Evolutionary conservation across 2,113 vertebrate species (phyloP), one percentile per base, ranked within the genome.

Genomic region (Actenoides lindsayi): DNA sequence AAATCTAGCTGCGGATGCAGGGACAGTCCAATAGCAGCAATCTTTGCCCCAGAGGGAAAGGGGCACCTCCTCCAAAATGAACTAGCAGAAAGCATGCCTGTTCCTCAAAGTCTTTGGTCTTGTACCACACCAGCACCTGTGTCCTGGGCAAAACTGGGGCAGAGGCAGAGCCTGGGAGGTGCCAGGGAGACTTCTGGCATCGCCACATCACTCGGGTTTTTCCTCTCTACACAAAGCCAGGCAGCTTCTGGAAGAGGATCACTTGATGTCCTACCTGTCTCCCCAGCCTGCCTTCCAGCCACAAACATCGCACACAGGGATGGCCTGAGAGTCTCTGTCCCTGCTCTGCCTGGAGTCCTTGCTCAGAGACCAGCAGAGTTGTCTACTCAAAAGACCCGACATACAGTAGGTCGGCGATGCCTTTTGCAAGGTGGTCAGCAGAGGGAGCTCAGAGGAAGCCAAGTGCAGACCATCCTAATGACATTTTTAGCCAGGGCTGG

Each of bases 401-500:
- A 5, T 37, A 37, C 37, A n/a, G 7, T 6, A n/a, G 89, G 14
- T 37, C 4, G 2, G 33, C 1, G 39, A 62, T 46, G 92, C 44
- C 44, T 81, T 96, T 84, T 78, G 54, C 57, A 44, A 91, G 83
- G 79, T 16, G 89, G 92, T 79, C 96, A 94, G 94, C 93, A 97
- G 96, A 94, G 94, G 97, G 97, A 93, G 94, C 94, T 95, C 96
- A n/a, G 60, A 19, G 87, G 95, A 93, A 97, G 89, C 53, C 65
- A 42, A 96, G 92, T 20, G 41, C 75, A 53, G 35, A 42, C 46
- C 12, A 21, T 74, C 30, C 9, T 13, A 9, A 41, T 2, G 65
- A 6, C 18, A 23, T 35, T 76, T 80, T 6, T 44, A 83, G 11
- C 59, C 70, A 8, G 48, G 24, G 2, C 5, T 46, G 33, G 23